phyloP scores from a whole-genome alignment of 23 tunicate genomes.

The Halocynthia roretzi region DNA sequence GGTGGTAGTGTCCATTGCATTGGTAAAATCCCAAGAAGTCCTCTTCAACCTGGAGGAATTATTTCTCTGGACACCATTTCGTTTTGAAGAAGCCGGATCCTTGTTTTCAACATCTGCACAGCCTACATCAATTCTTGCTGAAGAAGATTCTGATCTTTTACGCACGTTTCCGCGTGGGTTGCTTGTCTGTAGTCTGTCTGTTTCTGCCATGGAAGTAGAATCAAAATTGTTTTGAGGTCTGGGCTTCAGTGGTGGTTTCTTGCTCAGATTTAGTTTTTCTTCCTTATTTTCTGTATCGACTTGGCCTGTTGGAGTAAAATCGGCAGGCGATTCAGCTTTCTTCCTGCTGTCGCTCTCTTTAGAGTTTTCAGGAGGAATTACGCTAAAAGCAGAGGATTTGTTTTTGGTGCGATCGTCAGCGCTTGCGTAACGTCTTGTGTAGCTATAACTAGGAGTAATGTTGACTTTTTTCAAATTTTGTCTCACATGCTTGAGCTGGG shows the following conservation, averaged over 20 bases:
- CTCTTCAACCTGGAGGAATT: conserved; percentile 30
- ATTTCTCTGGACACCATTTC: background rate
- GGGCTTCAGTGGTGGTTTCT: conserved; percentile 19
- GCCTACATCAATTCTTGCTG: no score
- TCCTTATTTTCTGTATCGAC: no score
- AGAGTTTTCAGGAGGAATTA: background rate
- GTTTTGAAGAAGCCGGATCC: background rate
- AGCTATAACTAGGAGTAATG: background rate
- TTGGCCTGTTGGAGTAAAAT: background rate
- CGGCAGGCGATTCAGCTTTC: background rate
- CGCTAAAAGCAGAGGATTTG: conserved; percentile 1
- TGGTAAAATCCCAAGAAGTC: conserved; percentile 42
- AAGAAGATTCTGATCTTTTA: no score
- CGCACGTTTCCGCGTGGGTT: no score
- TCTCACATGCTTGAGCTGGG: conserved; percentile 66
- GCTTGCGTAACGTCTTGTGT: conserved; percentile 4
- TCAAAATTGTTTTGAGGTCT: background rate
- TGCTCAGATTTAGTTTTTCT: no score
- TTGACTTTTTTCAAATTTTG: conserved; percentile 75
- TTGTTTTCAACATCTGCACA: background rate
- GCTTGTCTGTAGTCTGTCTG: no score
- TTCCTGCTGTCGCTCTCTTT: background rate
- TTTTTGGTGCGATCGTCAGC: conserved; percentile 3
- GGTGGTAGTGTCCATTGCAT: conserved; percentile 43
- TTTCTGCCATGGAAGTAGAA: no score